Evolutionary conservation across 2,888 invertebrate species (phyloP), one percentile per base, ranked within the genome.

Genomic region (Erebia ligea): DNA sequence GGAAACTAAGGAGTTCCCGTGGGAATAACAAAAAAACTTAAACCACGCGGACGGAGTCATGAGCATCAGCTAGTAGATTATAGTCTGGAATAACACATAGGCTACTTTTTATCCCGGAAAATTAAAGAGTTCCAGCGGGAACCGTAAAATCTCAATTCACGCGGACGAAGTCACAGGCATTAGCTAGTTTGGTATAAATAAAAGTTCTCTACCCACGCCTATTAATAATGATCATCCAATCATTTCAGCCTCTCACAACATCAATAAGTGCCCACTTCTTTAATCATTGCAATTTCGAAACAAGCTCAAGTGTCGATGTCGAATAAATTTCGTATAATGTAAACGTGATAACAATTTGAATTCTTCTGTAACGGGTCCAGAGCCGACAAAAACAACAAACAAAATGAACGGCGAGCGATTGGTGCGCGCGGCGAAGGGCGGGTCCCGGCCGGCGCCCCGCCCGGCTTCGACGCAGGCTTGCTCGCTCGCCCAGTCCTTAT

Each of bases 341-440:
- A 92, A 92, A 92, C 92, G 92, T 93, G 92, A 92, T 93, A 92
- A 92, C 93, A 93, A 92, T 93, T 92, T 92, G 92, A 92, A 92
- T 93, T 92, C 92, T 90, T 92, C 89, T 90, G 90, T 91, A 91
- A 92, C 92, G 91, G 92, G 91, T 86, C 90, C 84, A 84, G 84
- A 86, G 90, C 91, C 91, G 92, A 91, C 92, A 90, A 93, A 92
- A 92, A 92, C 93, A 92, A 93, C 92, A 92, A 92, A 92, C 93
- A 91, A 89, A 90, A 84, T 82, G 76, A 75, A 78, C 75, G 81
- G 77, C 79, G 72, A 80, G 85, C 85, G 79, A 91, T 91, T 92
- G 91, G 92, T 74, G 78, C 76, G 72, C 73, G 59, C 74, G 75
- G 73, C 64, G 80, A 74, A 77, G 86, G 87, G 90, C 88, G 87